A percentile compares a stretch with the other conserved stretches of the same genome.
Conservation (phyloP, 2,888 invertebrate species). For the Mellilla xanthometata region DNA sequence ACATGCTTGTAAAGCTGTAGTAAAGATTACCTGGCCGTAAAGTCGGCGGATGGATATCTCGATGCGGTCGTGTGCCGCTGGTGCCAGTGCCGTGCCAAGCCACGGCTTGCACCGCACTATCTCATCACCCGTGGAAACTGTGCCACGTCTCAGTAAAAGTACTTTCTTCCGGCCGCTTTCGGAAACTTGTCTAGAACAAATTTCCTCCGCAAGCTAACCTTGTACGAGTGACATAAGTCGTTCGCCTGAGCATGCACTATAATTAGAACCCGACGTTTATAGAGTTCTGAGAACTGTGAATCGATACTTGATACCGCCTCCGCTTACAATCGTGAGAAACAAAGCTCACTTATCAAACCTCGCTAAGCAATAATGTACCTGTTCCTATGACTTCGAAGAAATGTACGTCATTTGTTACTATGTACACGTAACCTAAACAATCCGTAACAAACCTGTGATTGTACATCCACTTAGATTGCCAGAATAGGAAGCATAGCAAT, state of each 20-base stretch:
- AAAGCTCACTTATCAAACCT: slow-evolving; percentile 32
- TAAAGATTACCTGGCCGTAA: too few species aligned
- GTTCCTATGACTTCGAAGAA: slow-evolving; percentile 27
- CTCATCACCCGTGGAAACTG: slow-evolving; percentile 69
- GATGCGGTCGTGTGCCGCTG: slow-evolving; percentile 11
- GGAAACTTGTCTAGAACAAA: slow-evolving; percentile 73
- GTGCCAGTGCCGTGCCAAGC: slow-evolving; percentile 27
- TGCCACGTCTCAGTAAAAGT: slow-evolving; percentile 79
- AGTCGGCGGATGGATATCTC: too few species aligned
- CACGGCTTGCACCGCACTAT: slow-evolving; percentile 30
- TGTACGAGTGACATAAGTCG: slow-evolving; percentile 74
- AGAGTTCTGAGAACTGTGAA: slow-evolving; percentile 56
- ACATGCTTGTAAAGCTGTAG: too few species aligned
- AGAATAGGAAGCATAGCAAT: slow-evolving; percentile 8
- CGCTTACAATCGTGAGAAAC: slow-evolving; percentile 42
- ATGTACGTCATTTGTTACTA: slow-evolving; percentile 17
- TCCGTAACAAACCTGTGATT: slow-evolving; percentile 21
- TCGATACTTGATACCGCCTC: slow-evolving; percentile 47
- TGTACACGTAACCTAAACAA: slow-evolving; percentile 13
- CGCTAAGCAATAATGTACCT: slow-evolving; percentile 22
- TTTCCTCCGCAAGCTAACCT: slow-evolving; percentile 72
- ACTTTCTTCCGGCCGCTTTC: slow-evolving; percentile 80
- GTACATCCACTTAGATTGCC: slow-evolving; percentile 13
- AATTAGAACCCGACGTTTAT: slow-evolving; percentile 62
- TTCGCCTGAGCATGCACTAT: slow-evolving; percentile 56